A percentile compares a stretch with the other conserved stretches of the same genome.
Conservation (phyloP, 2,888 invertebrate species). For the Uloborus plumipes region DNA sequence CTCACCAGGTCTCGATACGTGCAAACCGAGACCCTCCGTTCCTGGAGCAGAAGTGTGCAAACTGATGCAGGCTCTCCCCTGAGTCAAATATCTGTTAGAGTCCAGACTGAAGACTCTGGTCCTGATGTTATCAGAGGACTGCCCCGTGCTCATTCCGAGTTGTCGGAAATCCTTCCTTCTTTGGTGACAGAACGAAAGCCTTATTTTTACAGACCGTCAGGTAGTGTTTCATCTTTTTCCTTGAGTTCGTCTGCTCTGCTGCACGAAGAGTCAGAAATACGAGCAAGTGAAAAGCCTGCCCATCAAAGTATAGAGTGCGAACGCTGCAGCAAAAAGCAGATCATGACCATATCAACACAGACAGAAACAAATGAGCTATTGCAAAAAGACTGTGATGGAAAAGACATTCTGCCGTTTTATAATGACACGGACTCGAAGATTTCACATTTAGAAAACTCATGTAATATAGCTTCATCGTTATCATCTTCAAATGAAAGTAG, state of each 20-base stretch:
- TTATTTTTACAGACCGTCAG: conserved; percentile 53
- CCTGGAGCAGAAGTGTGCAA: conserved; percentile 43
- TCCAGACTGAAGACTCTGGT: conserved; percentile 54
- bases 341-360: conserved; percentile 22
- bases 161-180: conserved; percentile 49
- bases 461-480: no score
- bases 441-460: no score
- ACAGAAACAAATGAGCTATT: conserved; percentile 12
- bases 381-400: neutral
- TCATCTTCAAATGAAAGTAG: no score
- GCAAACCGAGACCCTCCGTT: conserved; percentile 51
- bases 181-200: conserved; percentile 39
- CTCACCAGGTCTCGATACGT: conserved; percentile 40
- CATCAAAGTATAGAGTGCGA: conserved; percentile 21
- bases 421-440: no score
- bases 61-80: conserved; percentile 49
- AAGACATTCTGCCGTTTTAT: no score
- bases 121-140: conserved; percentile 52
- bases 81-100: conserved; percentile 33
- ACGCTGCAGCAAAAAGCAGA: conserved; percentile 15
- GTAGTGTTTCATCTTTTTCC: conserved; percentile 50
- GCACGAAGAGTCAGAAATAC: conserved; percentile 36
- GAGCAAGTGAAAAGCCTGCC: neutral
- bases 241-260: conserved; percentile 35
- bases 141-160: conserved; percentile 31